phyloP scores from a whole-genome alignment of 2,113 vertebrate species.

The Paratilapia polleni region DNA sequence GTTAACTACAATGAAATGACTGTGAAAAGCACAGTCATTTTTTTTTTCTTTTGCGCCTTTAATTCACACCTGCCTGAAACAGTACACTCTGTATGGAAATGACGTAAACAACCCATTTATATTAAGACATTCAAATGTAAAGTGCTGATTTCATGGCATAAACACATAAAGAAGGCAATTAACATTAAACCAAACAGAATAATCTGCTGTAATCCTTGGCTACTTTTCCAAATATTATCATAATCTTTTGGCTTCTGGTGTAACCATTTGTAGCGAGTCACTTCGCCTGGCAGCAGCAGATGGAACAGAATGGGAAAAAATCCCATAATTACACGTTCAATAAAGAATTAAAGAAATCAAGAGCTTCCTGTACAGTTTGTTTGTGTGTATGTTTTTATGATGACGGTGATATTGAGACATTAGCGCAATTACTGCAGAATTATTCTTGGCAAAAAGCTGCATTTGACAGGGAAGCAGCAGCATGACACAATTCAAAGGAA shows the following conservation, averaged over 20 bases:
- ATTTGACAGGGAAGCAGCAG: background rate
- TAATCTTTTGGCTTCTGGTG: accelerated
- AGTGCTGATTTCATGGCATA: too few species aligned
- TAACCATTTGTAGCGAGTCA: background rate
- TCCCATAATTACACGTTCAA: background rate
- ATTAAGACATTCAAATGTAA: background rate
- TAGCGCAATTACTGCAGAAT: background rate
- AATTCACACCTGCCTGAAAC: too few species aligned
- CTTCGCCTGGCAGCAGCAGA: background rate
- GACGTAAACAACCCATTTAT: background rate
- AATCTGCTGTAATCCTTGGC: background rate
- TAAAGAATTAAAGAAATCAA: background rate
- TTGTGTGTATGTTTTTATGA: background rate
- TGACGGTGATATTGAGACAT: background rate
- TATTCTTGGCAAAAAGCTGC: background rate
- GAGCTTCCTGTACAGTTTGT: accelerated
- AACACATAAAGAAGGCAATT: background rate
- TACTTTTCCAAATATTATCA: background rate
- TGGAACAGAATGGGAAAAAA: background rate
- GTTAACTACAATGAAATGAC: constrained; percentile 3
- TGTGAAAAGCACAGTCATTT: constrained; percentile 24
- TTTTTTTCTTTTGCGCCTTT: too few species aligned
- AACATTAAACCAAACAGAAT: background rate
- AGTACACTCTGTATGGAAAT: background rate
- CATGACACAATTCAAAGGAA: background rate